Base-by-base conservation (phyloP, 92 coral and sea anemone genomes). In the Blastomussa wellsi region DNA sequence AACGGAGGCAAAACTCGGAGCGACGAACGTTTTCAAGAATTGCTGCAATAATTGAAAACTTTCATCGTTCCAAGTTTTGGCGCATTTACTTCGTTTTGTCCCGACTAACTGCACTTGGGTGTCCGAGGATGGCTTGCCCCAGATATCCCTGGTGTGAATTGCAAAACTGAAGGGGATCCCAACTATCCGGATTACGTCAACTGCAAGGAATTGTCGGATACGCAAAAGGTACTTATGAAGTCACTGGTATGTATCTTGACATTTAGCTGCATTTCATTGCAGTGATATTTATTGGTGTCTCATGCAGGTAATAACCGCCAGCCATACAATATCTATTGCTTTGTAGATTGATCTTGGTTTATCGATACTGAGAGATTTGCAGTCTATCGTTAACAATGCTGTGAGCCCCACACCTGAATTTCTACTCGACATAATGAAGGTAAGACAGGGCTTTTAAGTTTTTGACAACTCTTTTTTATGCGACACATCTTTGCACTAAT, bases 181-280 rank as follows among this genome's bases (percentile, higher is more conserved):
- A 82, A 37, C 42, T 91, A 79, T 80, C 94, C 94, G 39, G 82
- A 88, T 57, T 91, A 91, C 68, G 51, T 72, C n/a, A 49, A 91
- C 39, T 91, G 94, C 79, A 85, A 22, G 36, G 76, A 64, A 38
- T 64, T 91, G 55, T 85, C 92, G 2, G 86, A 78, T 31, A 48
- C 68, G 20, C 88, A 82, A 72, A 89, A 85, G 92, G 94, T 91
- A n/a, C n/a, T n/a, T n/a, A 79, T 4, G 84, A 47, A 37, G 26
- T 41, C 2, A 31, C 37, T n/a, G 2, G 13, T 5, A 49, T 74
- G 35, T 24, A 41, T 5, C 55, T 38, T 55, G 14, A n/a, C n/a
- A n/a, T n/a, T n/a, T n/a, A n/a, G n/a, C n/a, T n/a, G 5, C 28
- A n/a, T n/a, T 15, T 44, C 59, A 74, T 28, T 37, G 33, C 39